Evolutionary conservation across 2,888 invertebrate species (phyloP), one percentile per base, ranked within the genome.

Genomic region (Drosophila prostipennis): DNA sequence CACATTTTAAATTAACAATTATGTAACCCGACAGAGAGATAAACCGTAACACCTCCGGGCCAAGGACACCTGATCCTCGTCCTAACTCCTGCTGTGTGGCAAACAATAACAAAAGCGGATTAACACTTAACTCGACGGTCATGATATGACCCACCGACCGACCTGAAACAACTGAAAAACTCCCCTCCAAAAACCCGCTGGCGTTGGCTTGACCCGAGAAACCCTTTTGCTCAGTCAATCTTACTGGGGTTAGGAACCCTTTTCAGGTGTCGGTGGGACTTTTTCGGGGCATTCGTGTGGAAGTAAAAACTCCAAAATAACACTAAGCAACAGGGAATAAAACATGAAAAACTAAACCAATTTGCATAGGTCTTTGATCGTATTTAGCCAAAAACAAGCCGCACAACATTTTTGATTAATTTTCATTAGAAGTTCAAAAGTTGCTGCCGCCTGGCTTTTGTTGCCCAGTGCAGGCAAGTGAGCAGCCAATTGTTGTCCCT

Each of bases 181-280:
- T 26, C 45, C 23, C 10, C 13, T 16, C 29, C 7, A 10, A 32
- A 10, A 13, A 14, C 36, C 61, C 61, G 13, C 14, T 23, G 49
- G 14, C 57, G 29, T 8, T 53, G 36, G 36, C 40, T 42, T 65
- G 72, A 69, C 68, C 78, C 78, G 74, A 86, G 76, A 6, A 26
- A 81, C 76, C 86, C 81, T 80, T 81, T 81, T 67, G 74, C 78
- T 78, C 53, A 80, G 86, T 86, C 86, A 86, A 86, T 81, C 86
- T 76, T 74, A 74, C 75, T 48, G 79, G 49, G 56, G 26, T n/a
- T 34, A 26, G 37, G 51, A 59, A 78, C 78, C 80, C 72, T 85
- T 80, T 72, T 58, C 56, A 55, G 54, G 61, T 51, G 69, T 56
- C 32, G 16, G 7, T 5, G 11, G 29, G 11, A 19, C 45, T 46